Percentiles rank a stretch among this genome's conserved stretches.
Conservation (phyloP, 2,888 invertebrate genomes). For the Ischnura elegans region DNA sequence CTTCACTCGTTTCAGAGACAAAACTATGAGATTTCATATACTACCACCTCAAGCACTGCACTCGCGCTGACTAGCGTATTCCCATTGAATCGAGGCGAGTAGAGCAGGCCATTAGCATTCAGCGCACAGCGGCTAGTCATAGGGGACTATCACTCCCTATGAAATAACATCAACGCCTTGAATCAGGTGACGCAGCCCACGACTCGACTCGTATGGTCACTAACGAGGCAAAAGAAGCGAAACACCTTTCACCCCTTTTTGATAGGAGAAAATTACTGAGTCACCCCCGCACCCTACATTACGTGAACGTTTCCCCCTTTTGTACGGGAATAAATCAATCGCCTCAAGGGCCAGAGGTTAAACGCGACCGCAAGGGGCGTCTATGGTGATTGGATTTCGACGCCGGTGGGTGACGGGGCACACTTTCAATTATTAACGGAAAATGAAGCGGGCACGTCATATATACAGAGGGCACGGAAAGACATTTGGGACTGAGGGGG, state of each 20-base stretch:
- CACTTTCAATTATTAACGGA: background rate
- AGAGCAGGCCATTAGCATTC: too few relatives aligned
- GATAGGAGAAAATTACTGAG: constrained; percentile 49
- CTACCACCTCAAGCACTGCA: too few relatives aligned
- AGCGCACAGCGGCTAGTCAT: background rate
- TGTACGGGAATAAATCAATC: constrained; percentile 56
- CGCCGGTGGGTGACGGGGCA: background rate
- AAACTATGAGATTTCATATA: too few relatives aligned
- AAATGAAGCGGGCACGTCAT: background rate
- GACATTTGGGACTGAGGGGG: background rate
- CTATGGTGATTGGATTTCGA: constrained; percentile 1
- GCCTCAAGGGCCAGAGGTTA: background rate
- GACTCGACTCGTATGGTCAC: background rate
- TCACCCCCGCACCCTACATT: constrained; percentile 21
- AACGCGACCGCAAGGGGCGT: background rate
- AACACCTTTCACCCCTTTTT: constrained; percentile 40
- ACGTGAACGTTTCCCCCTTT: background rate
- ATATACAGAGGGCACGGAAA: background rate
- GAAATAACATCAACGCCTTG: background rate
- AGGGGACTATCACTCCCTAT: background rate
- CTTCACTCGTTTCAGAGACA: too few relatives aligned
- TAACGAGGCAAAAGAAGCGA: constrained; percentile 28
- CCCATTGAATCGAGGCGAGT: too few relatives aligned
- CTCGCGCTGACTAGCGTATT: background rate
- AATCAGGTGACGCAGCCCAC: background rate